Conservation (phyloP, 2,113 vertebrate genomes). For the Leucosticte australis region DNA sequence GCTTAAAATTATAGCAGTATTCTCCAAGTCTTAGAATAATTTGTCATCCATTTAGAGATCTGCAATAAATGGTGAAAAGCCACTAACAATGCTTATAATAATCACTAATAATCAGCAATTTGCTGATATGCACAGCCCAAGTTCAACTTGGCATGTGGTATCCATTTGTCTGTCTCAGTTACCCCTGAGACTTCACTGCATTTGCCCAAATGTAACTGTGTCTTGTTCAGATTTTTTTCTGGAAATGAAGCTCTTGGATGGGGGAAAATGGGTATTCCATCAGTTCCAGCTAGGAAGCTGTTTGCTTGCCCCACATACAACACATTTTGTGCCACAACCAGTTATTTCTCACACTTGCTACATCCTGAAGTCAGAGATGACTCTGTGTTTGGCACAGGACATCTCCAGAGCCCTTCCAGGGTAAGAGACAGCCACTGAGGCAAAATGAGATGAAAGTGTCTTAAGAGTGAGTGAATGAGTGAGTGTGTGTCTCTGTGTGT, state of each 20-base stretch:
- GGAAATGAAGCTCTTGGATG: neutral
- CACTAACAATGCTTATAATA: neutral
- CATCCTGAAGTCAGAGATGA: neutral
- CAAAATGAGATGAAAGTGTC: neutral
- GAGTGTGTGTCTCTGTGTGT: neutral
- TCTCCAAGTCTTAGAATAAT: neutral
- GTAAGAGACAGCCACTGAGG: neutral
- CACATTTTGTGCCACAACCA: neutral
- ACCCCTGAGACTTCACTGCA: neutral
- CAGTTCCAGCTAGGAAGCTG: neutral
- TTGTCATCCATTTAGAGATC: neutral
- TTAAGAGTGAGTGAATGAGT: too few species aligned
- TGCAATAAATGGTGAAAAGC: neutral
- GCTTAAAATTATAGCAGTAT: neutral
- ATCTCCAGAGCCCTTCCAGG: neutral
- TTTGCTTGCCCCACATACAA: neutral
- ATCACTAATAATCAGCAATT: neutral
- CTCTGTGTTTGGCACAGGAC: neutral
- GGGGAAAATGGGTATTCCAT: neutral
- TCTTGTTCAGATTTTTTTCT: neutral
- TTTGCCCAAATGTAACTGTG: neutral
- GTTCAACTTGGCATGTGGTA: neutral
- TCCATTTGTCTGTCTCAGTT: neutral
- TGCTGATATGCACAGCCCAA: neutral
- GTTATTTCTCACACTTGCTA: neutral